Evolutionary conservation across 2,888 invertebrate species (phyloP), one percentile per base, ranked within the genome.

Genomic region (Carpatolechia fugitivella): DNA sequence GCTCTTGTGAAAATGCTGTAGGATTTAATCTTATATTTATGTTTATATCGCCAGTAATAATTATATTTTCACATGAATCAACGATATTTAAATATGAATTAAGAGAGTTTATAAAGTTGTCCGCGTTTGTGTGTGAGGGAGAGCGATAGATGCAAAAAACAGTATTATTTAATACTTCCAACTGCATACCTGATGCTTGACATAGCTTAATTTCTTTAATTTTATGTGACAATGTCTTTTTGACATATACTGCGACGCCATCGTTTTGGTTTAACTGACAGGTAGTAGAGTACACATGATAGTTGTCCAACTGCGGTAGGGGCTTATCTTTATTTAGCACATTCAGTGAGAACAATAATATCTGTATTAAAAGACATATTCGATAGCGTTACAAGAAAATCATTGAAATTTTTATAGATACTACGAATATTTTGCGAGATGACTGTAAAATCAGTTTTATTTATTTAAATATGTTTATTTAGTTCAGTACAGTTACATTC

Each of bases 261-360:
- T 56, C 56, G 35, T 40, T 59, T 47, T 59, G 56, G 18, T 59
- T 59, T 1, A 52, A 4, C 13, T 56, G 47, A 40, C 29, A 51
- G 13, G 36, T 47, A 4, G 57, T 57, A n/a, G 2, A 10, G 36
- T 44, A 56, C 6, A 16, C 6, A 5, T 18, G n/a, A 30, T 56
- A 57, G 8, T 51, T 24, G 20, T 51, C n/a, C n/a, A 55, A 3
- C 1, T 14, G 8, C 0, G 54, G 57, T 2, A 57, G 8, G 0
- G 52, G 41, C 52, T 54, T 54, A 18, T 51, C 11, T 14, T 13
- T 16, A 1, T 56, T 31, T 1, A 61, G 13, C 20, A 31, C 61
- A 60, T 56, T 61, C 60, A 5, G 56, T 61, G n/a, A 59, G 13
- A 11, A 56, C n/a, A 1, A 57, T 52, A 3, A 61, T 7, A 40